phyloP scores from a whole-genome alignment of 2,113 vertebrate species.

The Anser cygnoides region DNA sequence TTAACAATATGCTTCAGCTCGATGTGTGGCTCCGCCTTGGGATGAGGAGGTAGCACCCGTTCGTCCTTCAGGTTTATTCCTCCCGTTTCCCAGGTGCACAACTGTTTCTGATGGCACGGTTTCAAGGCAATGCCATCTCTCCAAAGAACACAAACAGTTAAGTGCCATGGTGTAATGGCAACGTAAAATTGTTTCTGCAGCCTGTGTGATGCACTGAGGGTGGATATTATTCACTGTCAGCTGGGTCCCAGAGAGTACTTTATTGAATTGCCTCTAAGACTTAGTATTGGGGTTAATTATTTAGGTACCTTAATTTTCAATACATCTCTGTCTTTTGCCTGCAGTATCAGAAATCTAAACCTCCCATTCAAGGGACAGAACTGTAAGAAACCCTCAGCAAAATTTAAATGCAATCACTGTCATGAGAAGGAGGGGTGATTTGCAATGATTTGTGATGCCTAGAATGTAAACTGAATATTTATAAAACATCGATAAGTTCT shows the following conservation, averaged over 20 bases:
- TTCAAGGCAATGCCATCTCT: background rate
- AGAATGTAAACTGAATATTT: slow-evolving; percentile 6
- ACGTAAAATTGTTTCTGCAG: background rate
- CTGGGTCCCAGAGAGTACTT: background rate
- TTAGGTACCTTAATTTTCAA: slow-evolving; percentile 51
- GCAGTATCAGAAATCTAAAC: background rate
- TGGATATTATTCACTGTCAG: background rate
- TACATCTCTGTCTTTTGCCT: slow-evolving; percentile 28
- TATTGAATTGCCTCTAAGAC: slow-evolving; percentile 41
- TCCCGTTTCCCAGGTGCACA: background rate
- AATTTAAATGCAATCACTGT: background rate
- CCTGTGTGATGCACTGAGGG: background rate
- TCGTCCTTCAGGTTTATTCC: background rate
- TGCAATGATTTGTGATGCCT: background rate
- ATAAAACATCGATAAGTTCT: background rate
- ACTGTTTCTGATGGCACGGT: background rate
- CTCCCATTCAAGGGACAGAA: background rate
- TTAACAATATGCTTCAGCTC: fast-evolving
- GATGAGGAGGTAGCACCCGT: background rate
- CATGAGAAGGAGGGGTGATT: background rate
- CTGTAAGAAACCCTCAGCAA: background rate
- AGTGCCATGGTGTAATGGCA: background rate
- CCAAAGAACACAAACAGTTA: background rate
- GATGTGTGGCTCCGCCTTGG: fast-evolving
- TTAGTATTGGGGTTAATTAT: slow-evolving; percentile 65